phyloP scores from a whole-genome alignment of 2,888 invertebrate genomes.

The Tuta absoluta region DNA sequence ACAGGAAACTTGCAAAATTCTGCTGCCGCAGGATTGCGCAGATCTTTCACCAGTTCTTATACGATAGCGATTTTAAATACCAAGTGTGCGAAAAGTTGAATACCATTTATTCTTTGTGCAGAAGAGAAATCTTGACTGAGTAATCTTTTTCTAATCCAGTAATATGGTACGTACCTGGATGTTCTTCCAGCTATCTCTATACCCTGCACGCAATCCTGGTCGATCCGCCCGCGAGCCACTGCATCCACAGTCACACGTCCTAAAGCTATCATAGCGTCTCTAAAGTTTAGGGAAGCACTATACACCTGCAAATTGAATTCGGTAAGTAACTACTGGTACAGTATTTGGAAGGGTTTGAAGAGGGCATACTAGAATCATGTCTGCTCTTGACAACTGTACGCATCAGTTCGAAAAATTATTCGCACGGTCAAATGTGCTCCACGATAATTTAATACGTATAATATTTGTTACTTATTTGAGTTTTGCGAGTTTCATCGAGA shows the following conservation, averaged over 20 bases:
- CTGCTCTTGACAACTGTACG: too few relatives aligned
- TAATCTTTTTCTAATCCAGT: neutral
- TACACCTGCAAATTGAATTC: conserved; percentile 70
- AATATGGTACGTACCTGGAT: conserved; percentile 54
- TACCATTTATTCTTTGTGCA: neutral
- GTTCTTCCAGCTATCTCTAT: conserved; percentile 85
- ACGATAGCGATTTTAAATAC: too few relatives aligned
- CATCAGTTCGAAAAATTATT: too few relatives aligned
- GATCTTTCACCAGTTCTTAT: too few relatives aligned
- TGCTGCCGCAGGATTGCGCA: too few relatives aligned
- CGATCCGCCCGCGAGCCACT: conserved; percentile 83
- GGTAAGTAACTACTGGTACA: neutral
- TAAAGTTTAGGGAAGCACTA: conserved; percentile 93
- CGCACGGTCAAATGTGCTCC: too few relatives aligned
- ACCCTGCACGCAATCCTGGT: conserved; percentile 85
- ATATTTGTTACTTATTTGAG: too few relatives aligned
- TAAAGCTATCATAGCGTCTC: conserved; percentile 96
- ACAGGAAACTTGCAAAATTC: too few relatives aligned
- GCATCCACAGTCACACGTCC: conserved; percentile 93
- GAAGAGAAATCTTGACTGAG: too few relatives aligned
- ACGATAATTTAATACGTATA: too few relatives aligned
- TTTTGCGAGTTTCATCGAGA: too few relatives aligned
- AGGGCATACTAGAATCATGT: too few relatives aligned
- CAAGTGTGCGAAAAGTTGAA: neutral
- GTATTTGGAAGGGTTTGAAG: neutral